Evolutionary conservation across 2,113 vertebrate genomes (phyloP), one percentile per base, ranked within the genome.

Genomic region (Prolemur simus): DNA sequence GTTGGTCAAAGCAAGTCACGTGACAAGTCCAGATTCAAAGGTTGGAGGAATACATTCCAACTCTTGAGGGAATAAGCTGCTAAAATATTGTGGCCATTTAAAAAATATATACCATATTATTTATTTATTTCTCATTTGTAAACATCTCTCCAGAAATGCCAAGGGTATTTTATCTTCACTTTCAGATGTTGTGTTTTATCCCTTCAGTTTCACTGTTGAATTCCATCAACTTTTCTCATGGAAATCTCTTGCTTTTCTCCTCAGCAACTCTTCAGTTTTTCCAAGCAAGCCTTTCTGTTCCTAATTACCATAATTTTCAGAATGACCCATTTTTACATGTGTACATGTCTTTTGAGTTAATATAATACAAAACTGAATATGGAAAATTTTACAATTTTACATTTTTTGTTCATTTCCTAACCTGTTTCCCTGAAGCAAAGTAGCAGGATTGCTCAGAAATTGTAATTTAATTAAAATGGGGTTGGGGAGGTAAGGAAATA

Each of bases 121-220:
- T 85, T 77, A 47, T 47, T 8, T 90, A 71, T 95, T 96, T 96
- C 88, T 94, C 15, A 29, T 96, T 95, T 94, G 29, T 85, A 96
- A 82, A 96, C 96, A 52, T 94, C n/a, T 54, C 47, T 90, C 89
- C 81, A 96, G 88, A 96, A 97, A 96, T 91, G 8, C 47, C 66
- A 94, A 96, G 32, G 54, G 63, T 95, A 52, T 71, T 93, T 96
- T 78, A 91, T 73, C 82, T 82, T 93, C 94, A 13, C 34, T 94
- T 97, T 84, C 27, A 71, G 78, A 84, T 93, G 52, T 97, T 96
- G 96, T 39, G 29, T 92, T 95, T 92, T 58, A 37, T 94, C 63
- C 4, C 37, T 95, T n/a, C 71, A 74, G 87, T 96, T 96, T 68
- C 58, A 82, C 4, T 49, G 89, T 87, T 82, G 66, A 81, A 74